Conservation (phyloP, 1,140 invertebrate genomes). For the Drosophila elegans region DNA sequence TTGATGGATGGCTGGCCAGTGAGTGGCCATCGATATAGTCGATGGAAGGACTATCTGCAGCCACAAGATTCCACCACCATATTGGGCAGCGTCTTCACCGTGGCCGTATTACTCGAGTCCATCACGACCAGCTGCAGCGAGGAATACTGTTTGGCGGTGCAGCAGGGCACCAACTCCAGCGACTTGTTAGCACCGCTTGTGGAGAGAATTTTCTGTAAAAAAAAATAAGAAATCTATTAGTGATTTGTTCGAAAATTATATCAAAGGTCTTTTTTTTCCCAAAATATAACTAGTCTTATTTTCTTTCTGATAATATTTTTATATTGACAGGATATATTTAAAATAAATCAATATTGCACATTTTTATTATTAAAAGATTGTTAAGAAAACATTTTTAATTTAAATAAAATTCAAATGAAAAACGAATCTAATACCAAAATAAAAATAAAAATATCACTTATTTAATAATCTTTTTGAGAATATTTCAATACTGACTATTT, state of each 20-base stretch:
- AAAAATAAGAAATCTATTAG: slow-evolving; percentile 22
- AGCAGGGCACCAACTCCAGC: slow-evolving; percentile 90
- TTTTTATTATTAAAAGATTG: no score
- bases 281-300: no score
- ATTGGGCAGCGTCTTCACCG: slow-evolving; percentile 91
- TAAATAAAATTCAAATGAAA: no score
- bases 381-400: no score
- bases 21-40: not conserved
- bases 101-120: slow-evolving; percentile 90
- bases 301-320: no score
- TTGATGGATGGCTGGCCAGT: not conserved
- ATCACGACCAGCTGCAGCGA: slow-evolving; percentile 90
- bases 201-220: slow-evolving; percentile 88
- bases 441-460: no score
- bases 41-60: slow-evolving; percentile 88
- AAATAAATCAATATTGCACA: no score
- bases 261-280: not conserved
- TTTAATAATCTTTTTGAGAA: no score
- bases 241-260: not conserved
- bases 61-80: slow-evolving; percentile 94
- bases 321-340: no score
- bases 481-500: no score
- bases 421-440: no score
- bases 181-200: slow-evolving; percentile 83
- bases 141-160: slow-evolving; percentile 91